Base-by-base conservation (phyloP, 1,140 invertebrate genomes). In the Halesus radiatus region DNA sequence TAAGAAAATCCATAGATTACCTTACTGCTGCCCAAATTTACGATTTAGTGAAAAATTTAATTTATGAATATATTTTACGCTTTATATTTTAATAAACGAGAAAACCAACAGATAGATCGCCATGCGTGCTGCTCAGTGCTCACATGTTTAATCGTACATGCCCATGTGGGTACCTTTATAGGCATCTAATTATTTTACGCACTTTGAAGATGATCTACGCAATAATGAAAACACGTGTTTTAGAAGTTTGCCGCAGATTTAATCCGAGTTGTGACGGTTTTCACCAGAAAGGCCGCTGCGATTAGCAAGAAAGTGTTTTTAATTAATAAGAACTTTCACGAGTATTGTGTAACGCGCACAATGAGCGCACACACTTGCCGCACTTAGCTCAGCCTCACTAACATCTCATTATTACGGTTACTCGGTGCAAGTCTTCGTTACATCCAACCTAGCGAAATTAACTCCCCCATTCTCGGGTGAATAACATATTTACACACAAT, bases 221-320 rank as follows among this genome's bases (percentile, higher is more conserved):
- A 45, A 45, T 45, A 45, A 60, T 20, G 8, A 18, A 60, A 60
- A 18, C 56, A 23, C 56, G 56, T 60, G 56, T 60, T 60, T 58
- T 60, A 60, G 56, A 20, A 60, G 20, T 60, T 8, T 20, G 56
- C 7, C 1, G 18, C 1, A 18, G 56, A 60, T 60, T 23, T 13
- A 22, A 66, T 32, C 60, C 15, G 20, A 32, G 23, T 29, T 66
- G 7, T 7, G 26, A 64, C 60, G 60, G 18, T 64, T 64, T 29
- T 10, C 62, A 37, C 62, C 62, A 66, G 23, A 29, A 32, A 22
- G 62, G 23, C 23, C 62, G 5, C 53, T 54, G 45, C 26, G 10
- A 1, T 50, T 72, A 22, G 52, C 68, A 72, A 72, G 68, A 72
- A 72, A 53, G 68, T 72, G 68, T 53, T 72, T 72, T 72, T 72